Percentiles rank a stretch among this genome's conserved stretches.
phyloP scores from a whole-genome alignment of 92 coral and sea anemone species.

The Pocillopora grandis region DNA sequence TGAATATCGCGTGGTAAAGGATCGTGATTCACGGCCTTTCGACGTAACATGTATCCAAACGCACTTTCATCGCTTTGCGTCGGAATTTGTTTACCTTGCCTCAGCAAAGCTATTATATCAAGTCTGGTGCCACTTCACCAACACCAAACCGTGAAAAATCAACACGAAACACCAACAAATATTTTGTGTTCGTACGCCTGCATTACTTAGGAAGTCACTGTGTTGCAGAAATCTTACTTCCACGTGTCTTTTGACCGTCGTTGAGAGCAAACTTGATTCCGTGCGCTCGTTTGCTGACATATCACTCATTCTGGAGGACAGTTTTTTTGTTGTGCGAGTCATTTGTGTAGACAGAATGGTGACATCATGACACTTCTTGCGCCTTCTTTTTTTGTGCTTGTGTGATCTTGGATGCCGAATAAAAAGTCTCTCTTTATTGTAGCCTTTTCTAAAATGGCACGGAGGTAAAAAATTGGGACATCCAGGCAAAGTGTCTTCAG shows the following conservation, averaged over 20 bases:
- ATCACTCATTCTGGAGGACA: not conserved
- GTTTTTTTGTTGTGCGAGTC: slow-evolving; percentile 12
- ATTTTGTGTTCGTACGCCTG: slow-evolving; percentile 23
- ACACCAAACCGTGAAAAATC: slow-evolving; percentile 60
- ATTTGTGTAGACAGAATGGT: slow-evolving; percentile 21
- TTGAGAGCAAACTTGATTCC: slow-evolving; percentile 5
- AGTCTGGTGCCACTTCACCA: slow-evolving; percentile 62
- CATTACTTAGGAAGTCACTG: slow-evolving; percentile 1
- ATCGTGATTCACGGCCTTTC: not conserved
- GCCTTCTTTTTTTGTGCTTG: slow-evolving; percentile 53
- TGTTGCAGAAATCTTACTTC: not conserved
- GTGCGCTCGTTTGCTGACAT: not conserved
- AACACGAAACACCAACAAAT: slow-evolving; percentile 58
- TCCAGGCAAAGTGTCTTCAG: slow-evolving; percentile 46
- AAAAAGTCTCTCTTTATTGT: not conserved
- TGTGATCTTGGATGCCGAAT: slow-evolving; percentile 48
- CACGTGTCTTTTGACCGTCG: slow-evolving; percentile 10
- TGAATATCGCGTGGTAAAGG: slow-evolving; percentile 6
- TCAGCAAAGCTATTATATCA: slow-evolving; percentile 57
- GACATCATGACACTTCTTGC: slow-evolving; percentile 40
- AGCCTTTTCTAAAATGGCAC: not conserved
- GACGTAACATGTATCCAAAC: slow-evolving; percentile 7
- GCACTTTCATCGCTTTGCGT: slow-evolving; percentile 31
- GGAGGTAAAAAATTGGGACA: slow-evolving; percentile 52
- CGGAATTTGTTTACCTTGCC: slow-evolving; percentile 48